These are phyloP conservation scores for Hipparchia sbordonii DNA, from an alignment of 2,888 invertebrate genomes.

Conservation along the genomic window DNA sequence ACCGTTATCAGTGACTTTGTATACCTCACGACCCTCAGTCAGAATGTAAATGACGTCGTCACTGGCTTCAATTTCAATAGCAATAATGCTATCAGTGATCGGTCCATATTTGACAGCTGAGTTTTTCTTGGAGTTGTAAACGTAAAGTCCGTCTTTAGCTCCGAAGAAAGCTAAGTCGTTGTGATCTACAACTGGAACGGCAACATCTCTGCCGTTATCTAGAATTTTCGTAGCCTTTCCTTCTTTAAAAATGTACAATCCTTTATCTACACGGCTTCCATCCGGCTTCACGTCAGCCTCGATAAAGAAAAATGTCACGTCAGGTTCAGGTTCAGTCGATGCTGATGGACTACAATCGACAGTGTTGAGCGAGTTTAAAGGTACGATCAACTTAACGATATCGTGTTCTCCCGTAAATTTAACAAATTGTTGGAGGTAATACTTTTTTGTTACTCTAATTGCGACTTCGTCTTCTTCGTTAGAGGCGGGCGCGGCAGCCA, in stretches of 20 bases:
- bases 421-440: slow-evolving; percentile 30
- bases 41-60: slow-evolving; percentile 59
- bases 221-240: slow-evolving; percentile 49
- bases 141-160: slow-evolving; percentile 58
- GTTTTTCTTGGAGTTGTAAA: slow-evolving; percentile 45
- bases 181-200: slow-evolving; percentile 50
- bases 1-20: slow-evolving; percentile 61
- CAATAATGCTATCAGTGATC: slow-evolving; percentile 45
- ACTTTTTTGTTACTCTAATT: slow-evolving; percentile 33
- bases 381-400: slow-evolving; percentile 44
- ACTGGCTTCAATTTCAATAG: slow-evolving; percentile 39
- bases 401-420: slow-evolving; percentile 25
- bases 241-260: slow-evolving; percentile 49
- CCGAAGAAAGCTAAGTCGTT: slow-evolving; percentile 53
- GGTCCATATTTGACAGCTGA: slow-evolving; percentile 45
- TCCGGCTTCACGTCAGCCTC: slow-evolving; percentile 41
- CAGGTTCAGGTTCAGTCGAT: not conserved
- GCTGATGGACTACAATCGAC: no score
- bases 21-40: slow-evolving; percentile 56
- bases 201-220: slow-evolving; percentile 52
- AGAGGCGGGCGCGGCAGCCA: slow-evolving; percentile 37
- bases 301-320: slow-evolving; percentile 40
- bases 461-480: slow-evolving; percentile 27
- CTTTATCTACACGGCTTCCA: slow-evolving; percentile 43
- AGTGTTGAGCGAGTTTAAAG: slow-evolving; percentile 43